phyloP scores from a whole-genome alignment of 2,888 invertebrate genomes.

The Parelbella ahira region DNA sequence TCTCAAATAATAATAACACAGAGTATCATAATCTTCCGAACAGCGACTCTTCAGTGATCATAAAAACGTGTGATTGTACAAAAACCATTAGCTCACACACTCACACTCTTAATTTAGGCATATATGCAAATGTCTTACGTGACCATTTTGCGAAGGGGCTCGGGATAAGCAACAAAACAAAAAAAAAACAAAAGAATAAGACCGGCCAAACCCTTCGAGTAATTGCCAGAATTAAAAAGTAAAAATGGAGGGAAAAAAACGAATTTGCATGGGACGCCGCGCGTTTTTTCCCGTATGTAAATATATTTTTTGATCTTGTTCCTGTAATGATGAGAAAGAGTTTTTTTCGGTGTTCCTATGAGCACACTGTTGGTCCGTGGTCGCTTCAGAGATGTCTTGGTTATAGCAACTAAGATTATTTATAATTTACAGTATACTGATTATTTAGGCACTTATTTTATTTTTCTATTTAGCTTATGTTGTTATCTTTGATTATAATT shows the following conservation, averaged over 20 bases:
- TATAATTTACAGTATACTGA: too few species aligned
- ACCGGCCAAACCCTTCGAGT: slow-evolving; percentile 67
- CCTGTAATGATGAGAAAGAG: slow-evolving; percentile 61
- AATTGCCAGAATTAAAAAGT: slow-evolving; percentile 67
- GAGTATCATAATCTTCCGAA: too few species aligned
- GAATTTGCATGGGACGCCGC: slow-evolving; percentile 66
- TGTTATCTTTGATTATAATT: too few species aligned
- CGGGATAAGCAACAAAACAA: too few species aligned
- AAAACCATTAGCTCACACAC: slow-evolving; percentile 63
- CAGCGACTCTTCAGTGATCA: slow-evolving; percentile 18
- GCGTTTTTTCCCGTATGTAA: slow-evolving; percentile 54
- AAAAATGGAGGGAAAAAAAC: slow-evolving; percentile 61
- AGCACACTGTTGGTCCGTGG: slow-evolving; percentile 20
- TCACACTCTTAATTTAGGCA: slow-evolving; percentile 66
- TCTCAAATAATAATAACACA: too few species aligned
- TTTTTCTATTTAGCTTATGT: too few species aligned
- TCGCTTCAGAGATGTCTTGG: too few species aligned
- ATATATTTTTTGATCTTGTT: slow-evolving; percentile 51
- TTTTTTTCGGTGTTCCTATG: slow-evolving; percentile 66
- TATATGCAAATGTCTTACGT: slow-evolving; percentile 75
- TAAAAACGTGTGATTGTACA: slow-evolving; percentile 71
- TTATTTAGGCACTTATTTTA: too few species aligned
- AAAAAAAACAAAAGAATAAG: slow-evolving; percentile 68
- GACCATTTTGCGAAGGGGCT: slow-evolving; percentile 74
- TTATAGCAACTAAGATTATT: too few species aligned